Evolutionary conservation across 2,888 invertebrate genomes (phyloP), one percentile per base, ranked within the genome.

Genomic region (Prostheceraeus crozeri): DNA sequence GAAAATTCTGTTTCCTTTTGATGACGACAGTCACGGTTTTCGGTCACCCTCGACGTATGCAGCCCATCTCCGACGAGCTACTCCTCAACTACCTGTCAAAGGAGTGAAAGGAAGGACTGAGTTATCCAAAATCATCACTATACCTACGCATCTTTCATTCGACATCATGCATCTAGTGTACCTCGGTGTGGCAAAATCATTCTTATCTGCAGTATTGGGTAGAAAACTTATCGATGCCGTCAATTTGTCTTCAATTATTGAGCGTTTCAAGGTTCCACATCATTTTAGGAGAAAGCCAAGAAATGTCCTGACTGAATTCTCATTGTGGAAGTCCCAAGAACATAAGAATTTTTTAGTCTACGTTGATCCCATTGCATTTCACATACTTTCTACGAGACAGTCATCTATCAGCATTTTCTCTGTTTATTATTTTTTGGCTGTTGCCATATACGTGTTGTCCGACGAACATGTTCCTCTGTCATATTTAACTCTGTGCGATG

Each of bases 161-260:
- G 40, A n/a, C n/a, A 40, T n/a, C 16, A 40, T 40, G 40, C 40
- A 40, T n/a, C 40, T 40, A 8, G 19, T 40, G 6, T 40, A 40
- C n/a, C 40, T 40, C 23, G 40, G 40, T 40, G 19, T 40, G 6
- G 40, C 16, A 8, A 40, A 40, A n/a, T 40, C n/a, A 16, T 23
- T 40, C 6, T 23, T 40, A 23, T 8, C 4, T 40, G 6, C 6
- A 4, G 19, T 40, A 8, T 16, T 40, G 6, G 19, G 8, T n/a
- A 4, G 14, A 4, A 4, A 14, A 4, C 6, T 40, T 6, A 23
- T 40, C 4, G n/a, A 40, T n/a, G 6, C n/a, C 23, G 40, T 8
- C 23, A 40, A 8, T 16, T n/a, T 40, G 4, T 40, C 40, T 4
- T 6, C 6, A 8, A 8, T 4, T 40, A 4, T 40, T 8, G 14